phyloP scores from a whole-genome alignment of 2,888 invertebrate species.

The Deilephila elpenor region DNA sequence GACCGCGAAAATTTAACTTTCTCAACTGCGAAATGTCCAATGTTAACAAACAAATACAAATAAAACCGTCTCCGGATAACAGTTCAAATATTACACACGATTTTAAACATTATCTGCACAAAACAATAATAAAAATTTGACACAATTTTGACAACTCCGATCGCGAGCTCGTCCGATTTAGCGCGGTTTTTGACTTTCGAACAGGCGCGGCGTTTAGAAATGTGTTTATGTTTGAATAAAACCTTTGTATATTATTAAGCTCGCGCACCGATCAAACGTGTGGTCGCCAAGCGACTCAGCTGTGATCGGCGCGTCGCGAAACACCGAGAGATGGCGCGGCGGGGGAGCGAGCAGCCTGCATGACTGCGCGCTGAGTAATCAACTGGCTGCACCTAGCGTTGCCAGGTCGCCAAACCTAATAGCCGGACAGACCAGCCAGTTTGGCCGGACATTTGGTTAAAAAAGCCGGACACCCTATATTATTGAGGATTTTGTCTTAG shows the following conservation, averaged over 20 bases:
- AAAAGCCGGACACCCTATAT: too few species aligned
- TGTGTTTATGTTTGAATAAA: slow-evolving; percentile 35
- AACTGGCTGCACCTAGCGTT: slow-evolving; percentile 72
- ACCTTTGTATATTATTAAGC: slow-evolving; percentile 36
- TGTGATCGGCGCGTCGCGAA: slow-evolving; percentile 53
- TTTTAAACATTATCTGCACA: slow-evolving; percentile 59
- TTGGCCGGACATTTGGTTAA: too few species aligned
- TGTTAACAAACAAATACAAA: slow-evolving; percentile 35
- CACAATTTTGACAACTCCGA: slow-evolving; percentile 50
- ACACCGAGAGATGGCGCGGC: slow-evolving; percentile 62
- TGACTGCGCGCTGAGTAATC: slow-evolving; percentile 77
- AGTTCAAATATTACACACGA: slow-evolving; percentile 58
- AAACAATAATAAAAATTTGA: slow-evolving; percentile 70
- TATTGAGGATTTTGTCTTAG: too few species aligned
- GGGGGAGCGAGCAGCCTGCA: slow-evolving; percentile 63
- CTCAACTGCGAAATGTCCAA: slow-evolving; percentile 20
- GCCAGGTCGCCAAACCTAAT: too few species aligned
- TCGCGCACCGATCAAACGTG: slow-evolving; percentile 72
- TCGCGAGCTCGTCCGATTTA: slow-evolving; percentile 45
- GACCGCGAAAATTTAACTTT: slow-evolving; percentile 37
- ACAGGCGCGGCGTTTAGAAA: slow-evolving; percentile 42
- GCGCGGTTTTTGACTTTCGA: slow-evolving; percentile 46
- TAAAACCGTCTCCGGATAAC: slow-evolving; percentile 33
- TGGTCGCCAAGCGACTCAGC: slow-evolving; percentile 70
- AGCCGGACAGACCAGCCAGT: too few species aligned